Base-by-base conservation (phyloP, 2,797 vertebrate species). In the Siniperca undulata region DNA sequence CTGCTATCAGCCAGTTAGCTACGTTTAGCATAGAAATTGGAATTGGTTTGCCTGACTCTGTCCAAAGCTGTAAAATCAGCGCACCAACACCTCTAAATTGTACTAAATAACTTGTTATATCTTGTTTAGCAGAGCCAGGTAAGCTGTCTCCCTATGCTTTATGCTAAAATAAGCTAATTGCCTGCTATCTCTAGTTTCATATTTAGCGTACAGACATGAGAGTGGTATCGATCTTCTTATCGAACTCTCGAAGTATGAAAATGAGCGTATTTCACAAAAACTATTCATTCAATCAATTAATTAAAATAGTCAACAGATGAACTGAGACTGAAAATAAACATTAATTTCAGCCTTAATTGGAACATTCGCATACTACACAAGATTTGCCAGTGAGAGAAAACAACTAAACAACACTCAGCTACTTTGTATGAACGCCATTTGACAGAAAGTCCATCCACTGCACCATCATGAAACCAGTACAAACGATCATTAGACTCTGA, bases 401-500 rank as follows among this genome's bases (percentile, higher is more conserved):
- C 2, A 36, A n/a, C 34, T 46, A 3, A 61, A 42, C 3, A 40
- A 24, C 22, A 36, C 20, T 16, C 24, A 73, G 34, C 40, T 53
- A 36, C n/a, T 59, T 53, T 20, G 7, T 34, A 13, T 50, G 2
- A 48, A 67, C 17, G 1, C 11, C 6, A 48, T 64, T 67, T 73
- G 19, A 71, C 20, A 50, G 24, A 34, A 62, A 48, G 50, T 80
- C 48, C 8, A 42, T 22, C 30, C 24, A 5, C 4, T 42, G 34
- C 50, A 2, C 44, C 14, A 17, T n/a, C 24, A 40, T 22, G 10
- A 67, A 44, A 69, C 8, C 17, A 59, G 59, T 24, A 3, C 17
- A 53, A 16, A 22, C 10, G 22, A 44, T 34, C 34, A 50, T 96
- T 93, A 99, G 0, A 98, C 59, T 77, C 95, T 94, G 91, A 99